Percentiles rank a stretch among this genome's conserved stretches.
Evolutionary conservation across 2,113 vertebrate species (phyloP).

Genomic region (Alaudala cheleensis): DNA sequence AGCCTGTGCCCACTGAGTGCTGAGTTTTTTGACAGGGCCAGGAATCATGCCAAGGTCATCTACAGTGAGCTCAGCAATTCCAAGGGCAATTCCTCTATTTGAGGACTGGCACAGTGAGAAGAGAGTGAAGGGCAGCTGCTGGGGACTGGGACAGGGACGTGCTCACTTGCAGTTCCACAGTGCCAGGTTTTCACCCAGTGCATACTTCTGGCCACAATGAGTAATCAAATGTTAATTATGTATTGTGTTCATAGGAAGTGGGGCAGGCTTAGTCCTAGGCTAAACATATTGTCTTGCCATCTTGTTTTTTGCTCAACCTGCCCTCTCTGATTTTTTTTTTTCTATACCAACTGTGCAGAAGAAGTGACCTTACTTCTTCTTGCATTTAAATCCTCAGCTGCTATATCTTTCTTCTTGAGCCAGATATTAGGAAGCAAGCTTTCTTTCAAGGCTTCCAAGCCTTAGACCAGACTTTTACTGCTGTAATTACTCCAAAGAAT

Average conservation of each 20-base stretch:
- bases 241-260: not conserved
- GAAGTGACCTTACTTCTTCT: not conserved
- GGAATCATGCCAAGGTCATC: not conserved
- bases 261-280: not conserved
- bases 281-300: not conserved
- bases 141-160: rapidly evolving
- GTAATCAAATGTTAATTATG: not conserved
- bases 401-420: not conserved
- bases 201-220: not conserved
- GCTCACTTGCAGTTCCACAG: not conserved
- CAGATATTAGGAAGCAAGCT: not conserved
- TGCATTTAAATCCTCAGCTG: not conserved
- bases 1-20: not conserved
- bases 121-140: not conserved
- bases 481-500: not conserved
- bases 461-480: not conserved
- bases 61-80: not conserved
- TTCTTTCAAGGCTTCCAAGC: not conserved
- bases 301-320: not conserved
- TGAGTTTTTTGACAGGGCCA: rapidly evolving
- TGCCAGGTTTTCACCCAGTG: not conserved
- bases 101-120: not conserved
- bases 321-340: not conserved
- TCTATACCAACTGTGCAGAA: not conserved
- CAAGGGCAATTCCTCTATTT: not conserved